These are phyloP conservation scores for Diadegma fenestrale DNA, from an alignment of 2,888 invertebrate genomes.

Conservation along the genomic window DNA sequence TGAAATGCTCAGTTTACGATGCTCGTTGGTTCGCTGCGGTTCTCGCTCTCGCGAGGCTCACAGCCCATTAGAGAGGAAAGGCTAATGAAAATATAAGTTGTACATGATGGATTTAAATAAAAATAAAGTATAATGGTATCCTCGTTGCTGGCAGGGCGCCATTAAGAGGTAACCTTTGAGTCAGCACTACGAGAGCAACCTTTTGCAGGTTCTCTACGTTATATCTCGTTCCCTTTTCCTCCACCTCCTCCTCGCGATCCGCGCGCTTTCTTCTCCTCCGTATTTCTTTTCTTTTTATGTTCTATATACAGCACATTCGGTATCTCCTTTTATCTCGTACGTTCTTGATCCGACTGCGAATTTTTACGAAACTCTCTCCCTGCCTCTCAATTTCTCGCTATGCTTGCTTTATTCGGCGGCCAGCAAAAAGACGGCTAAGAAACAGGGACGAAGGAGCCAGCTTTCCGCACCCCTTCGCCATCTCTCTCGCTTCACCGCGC, in stretches of 20 bases:
- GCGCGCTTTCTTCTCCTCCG: slow-evolving; percentile 51
- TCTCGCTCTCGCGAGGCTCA: slow-evolving; percentile 69
- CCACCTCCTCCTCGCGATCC: slow-evolving; percentile 56
- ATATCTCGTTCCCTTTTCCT: slow-evolving; percentile 51
- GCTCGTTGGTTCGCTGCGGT: slow-evolving; percentile 60
- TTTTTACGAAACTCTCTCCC: slow-evolving; percentile 22
- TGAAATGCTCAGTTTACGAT: slow-evolving; percentile 71
- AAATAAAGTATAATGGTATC: slow-evolving; percentile 77
- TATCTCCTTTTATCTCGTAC: slow-evolving; percentile 18
- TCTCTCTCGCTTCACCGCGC: slow-evolving; percentile 41
- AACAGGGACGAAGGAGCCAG: not conserved
- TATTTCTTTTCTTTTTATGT: slow-evolving; percentile 43
- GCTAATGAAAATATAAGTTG: slow-evolving; percentile 84
- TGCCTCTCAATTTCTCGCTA: slow-evolving; percentile 25
- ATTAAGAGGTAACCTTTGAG: slow-evolving; percentile 72
- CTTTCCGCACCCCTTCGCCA: slow-evolving; percentile 58
- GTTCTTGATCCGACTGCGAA: slow-evolving; percentile 1
- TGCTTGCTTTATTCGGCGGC: slow-evolving; percentile 36
- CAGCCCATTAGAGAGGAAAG: slow-evolving; percentile 73
- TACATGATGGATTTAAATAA: slow-evolving; percentile 80
- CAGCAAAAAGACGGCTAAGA: not conserved
- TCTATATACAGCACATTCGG: slow-evolving; percentile 42
- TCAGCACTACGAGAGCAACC: slow-evolving; percentile 61
- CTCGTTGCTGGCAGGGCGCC: slow-evolving; percentile 73
- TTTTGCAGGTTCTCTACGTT: slow-evolving; percentile 63